These are phyloP conservation scores for Odontothrips loti DNA, from an alignment of 2,888 invertebrate species.

Conservation along the genomic window DNA sequence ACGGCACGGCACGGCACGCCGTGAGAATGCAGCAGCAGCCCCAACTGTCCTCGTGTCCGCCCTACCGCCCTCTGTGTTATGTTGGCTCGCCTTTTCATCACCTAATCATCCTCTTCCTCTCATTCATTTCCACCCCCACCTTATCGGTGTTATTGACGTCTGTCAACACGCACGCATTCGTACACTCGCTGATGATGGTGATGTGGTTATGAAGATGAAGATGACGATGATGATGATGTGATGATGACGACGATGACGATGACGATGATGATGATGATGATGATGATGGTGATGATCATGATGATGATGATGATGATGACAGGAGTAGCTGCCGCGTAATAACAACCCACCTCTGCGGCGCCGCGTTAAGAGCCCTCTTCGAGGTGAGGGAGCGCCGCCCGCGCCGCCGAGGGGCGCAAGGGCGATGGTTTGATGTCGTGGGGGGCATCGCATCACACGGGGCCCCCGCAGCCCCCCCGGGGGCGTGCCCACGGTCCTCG, in stretches of 20 bases:
- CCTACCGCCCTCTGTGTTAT: background rate
- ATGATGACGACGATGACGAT: background rate
- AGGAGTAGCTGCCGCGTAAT: background rate
- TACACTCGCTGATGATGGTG: no score
- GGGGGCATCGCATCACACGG: background rate
- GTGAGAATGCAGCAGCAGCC: background rate
- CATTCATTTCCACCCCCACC: background rate
- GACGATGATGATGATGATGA: background rate
- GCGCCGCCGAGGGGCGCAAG: background rate
- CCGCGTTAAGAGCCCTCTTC: no score
- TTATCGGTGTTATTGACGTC: background rate
- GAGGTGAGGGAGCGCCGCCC: background rate
- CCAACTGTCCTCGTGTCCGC: background rate
- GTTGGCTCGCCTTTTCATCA: background rate
- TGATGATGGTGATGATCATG: background rate
- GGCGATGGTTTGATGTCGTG: conserved; percentile 9
- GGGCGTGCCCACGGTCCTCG: background rate
- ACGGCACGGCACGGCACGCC: background rate
- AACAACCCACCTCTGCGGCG: no score
- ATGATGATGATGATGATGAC: background rate
- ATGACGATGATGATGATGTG: background rate
- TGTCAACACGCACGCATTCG: no score
- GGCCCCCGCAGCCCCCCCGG: background rate
- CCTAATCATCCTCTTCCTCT: background rate
- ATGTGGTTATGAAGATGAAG: no score